A percentile compares a stretch with the other conserved stretches of the same genome.
Conservation (phyloP, 2,113 vertebrate species). For the Anarrhichthys ocellatus region DNA sequence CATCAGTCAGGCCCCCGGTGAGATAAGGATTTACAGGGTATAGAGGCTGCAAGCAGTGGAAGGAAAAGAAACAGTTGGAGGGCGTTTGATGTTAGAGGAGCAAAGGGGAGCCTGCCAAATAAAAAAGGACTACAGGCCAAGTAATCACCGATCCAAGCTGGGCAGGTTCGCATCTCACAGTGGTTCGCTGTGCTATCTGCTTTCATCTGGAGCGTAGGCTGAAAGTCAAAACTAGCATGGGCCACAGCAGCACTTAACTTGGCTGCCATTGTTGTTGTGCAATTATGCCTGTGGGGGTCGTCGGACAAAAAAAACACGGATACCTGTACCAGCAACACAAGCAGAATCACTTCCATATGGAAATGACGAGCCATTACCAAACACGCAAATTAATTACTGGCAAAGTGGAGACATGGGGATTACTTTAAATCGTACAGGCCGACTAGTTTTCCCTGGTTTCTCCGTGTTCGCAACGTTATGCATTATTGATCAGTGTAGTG, state of each 20-base stretch:
- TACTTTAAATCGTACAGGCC: constrained; percentile 43
- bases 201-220: constrained; percentile 37
- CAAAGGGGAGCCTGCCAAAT: constrained; percentile 62
- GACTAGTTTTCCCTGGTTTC: constrained; percentile 39
- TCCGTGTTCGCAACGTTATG: constrained; percentile 51
- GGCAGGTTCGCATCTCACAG: constrained; percentile 10
- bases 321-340: constrained; percentile 4
- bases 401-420: constrained; percentile 62
- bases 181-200: constrained; percentile 8
- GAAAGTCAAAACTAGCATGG: constrained; percentile 34
- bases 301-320: constrained; percentile 12
- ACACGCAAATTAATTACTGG: constrained; percentile 47
- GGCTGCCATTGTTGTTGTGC: constrained; percentile 9
- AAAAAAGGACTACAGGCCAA: constrained; percentile 30
- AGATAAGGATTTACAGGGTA: constrained; percentile 64
- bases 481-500: constrained; percentile 68
- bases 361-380: constrained; percentile 56
- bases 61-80: constrained; percentile 42
- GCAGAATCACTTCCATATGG: constrained; percentile 41
- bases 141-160: constrained; percentile 19
- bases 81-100: constrained; percentile 60
- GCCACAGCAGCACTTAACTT: constrained; percentile 20
- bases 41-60: constrained; percentile 12
- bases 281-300: neutral
- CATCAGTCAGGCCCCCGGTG: constrained; percentile 51